Percentiles rank a stretch among this genome's conserved stretches.
These are phyloP conservation scores for Oscarella lobularis DNA, from an alignment of 37 sponge, comb jelly and placozoan species.

Conservation along the genomic window DNA sequence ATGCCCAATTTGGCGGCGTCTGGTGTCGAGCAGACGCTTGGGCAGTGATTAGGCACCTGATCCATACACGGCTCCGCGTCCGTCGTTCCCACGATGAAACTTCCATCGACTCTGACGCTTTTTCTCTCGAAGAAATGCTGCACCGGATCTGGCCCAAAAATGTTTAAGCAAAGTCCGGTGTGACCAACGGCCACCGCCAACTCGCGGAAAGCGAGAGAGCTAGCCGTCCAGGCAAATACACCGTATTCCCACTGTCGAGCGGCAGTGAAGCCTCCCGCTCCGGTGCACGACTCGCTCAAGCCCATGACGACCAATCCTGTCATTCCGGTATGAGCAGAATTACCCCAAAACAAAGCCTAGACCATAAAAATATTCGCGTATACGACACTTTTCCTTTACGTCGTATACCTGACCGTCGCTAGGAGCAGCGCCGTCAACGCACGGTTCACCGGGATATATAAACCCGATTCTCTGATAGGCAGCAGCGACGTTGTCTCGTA, in stretches of 20 bases:
- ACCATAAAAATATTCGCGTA: too few relatives aligned
- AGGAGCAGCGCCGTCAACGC: conserved; percentile 12
- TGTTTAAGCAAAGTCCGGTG: conserved; percentile 62
- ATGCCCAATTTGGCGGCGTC: conserved; percentile 29
- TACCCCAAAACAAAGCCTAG: conserved; percentile 63
- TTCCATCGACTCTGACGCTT: conserved; percentile 31
- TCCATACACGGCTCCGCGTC: conserved; percentile 12
- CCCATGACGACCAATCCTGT: conserved; percentile 48
- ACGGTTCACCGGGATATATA: conserved; percentile 43
- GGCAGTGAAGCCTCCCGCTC: conserved; percentile 46
- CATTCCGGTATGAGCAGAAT: conserved; percentile 64
- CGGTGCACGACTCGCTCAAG: conserved; percentile 35
- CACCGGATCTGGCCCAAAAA: conserved; percentile 80
- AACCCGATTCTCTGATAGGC: conserved; percentile 48
- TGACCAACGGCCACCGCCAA: conserved; percentile 47
- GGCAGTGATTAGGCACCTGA: conserved; percentile 3
- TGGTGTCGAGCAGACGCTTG: neutral
- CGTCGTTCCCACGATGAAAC: conserved; percentile 45
- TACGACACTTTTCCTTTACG: too few relatives aligned
- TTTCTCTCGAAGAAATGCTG: conserved; percentile 53
- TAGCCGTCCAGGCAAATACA: conserved; percentile 60
- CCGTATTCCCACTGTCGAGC: conserved; percentile 61
- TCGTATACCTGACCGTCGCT: neutral
- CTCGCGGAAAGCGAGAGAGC: conserved; percentile 32
- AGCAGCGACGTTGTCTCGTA: conserved; percentile 61